These are phyloP conservation scores for Drosophila nr. perissopoda DNA, from an alignment of 2,888 invertebrate species.

Conservation along the genomic window DNA sequence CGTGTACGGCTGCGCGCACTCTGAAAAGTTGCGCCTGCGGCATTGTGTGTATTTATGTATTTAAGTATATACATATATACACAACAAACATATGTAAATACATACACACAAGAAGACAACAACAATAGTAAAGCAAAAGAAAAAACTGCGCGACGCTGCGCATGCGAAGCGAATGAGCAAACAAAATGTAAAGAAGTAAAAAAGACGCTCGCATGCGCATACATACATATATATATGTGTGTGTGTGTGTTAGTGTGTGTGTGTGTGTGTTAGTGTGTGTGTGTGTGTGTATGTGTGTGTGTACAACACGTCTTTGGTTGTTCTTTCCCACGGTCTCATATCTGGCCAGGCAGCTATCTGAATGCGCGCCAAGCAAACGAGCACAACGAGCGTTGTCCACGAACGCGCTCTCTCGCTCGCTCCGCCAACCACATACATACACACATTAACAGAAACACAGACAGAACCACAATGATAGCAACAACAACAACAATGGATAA, in stretches of 20 bases:
- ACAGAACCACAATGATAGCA: slow-evolving; percentile 31
- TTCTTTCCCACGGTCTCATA: slow-evolving; percentile 85
- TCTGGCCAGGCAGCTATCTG: slow-evolving; percentile 81
- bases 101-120: slow-evolving; percentile 25
- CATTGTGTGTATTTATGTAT: slow-evolving; percentile 20
- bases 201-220: slow-evolving; percentile 62
- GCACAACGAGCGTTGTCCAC: slow-evolving; percentile 53
- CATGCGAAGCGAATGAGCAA: slow-evolving; percentile 76
- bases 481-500: slow-evolving; percentile 57
- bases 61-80: slow-evolving; percentile 1
- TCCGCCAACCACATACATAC: slow-evolving; percentile 20
- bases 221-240: slow-evolving; percentile 15
- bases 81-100: slow-evolving; percentile 11
- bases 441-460: slow-evolving; percentile 25
- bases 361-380: slow-evolving; percentile 71
- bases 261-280: slow-evolving; percentile 45
- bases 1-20: slow-evolving; percentile 8
- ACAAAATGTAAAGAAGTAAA: slow-evolving; percentile 71
- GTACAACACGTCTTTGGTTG: slow-evolving; percentile 82
- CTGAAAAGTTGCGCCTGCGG: slow-evolving; percentile 55
- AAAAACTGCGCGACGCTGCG: slow-evolving; percentile 58
- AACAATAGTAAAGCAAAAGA: slow-evolving; percentile 38
- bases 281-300: slow-evolving; percentile 47
- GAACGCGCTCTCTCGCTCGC: slow-evolving; percentile 22
- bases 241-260: slow-evolving; percentile 36